Evolutionary conservation across 2,888 invertebrate genomes (phyloP).

Genomic region (Drosophila lacicola): DNA sequence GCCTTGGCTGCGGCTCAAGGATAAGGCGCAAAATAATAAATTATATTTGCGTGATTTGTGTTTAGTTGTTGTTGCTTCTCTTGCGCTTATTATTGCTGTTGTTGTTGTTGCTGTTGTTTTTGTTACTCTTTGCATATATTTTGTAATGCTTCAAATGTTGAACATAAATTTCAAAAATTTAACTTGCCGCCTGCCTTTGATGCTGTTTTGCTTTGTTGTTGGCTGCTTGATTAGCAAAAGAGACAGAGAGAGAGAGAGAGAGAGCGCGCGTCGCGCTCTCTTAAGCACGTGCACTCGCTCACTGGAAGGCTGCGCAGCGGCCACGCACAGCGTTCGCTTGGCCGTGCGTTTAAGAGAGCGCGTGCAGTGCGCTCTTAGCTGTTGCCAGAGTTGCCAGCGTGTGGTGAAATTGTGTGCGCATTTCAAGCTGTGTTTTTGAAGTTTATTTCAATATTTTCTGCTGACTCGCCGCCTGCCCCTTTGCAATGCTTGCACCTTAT

Average conservation of each 20-base stretch:
- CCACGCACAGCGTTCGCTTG: not conserved
- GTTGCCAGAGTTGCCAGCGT: constrained; percentile 42
- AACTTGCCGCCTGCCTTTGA: constrained; percentile 38
- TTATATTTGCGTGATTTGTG: constrained; percentile 81
- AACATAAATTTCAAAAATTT: constrained; percentile 53
- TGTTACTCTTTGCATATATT: constrained; percentile 45
- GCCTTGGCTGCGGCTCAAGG: constrained; percentile 78
- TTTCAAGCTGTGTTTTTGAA: not conserved
- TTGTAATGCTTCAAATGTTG: constrained; percentile 52
- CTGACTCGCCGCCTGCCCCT: constrained; percentile 22
- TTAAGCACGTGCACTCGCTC: constrained; percentile 13
- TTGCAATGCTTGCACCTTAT: not conserved
- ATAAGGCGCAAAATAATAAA: constrained; percentile 79
- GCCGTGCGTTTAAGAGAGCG: constrained; percentile 38
- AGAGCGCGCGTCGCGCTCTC: constrained; percentile 15
- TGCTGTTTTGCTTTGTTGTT: constrained; percentile 33
- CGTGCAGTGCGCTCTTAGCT: constrained; percentile 32
- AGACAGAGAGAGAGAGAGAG: too few relatives aligned
- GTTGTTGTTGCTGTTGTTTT: constrained; percentile 22
- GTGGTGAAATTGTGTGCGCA: constrained; percentile 4
- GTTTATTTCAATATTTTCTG: constrained; percentile 16
- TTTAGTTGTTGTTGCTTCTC: constrained; percentile 52
- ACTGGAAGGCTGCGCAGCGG: constrained; percentile 61
- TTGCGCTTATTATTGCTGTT: not conserved
- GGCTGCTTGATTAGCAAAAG: constrained; percentile 28